phyloP scores from a whole-genome alignment of 92 coral and sea anemone species.

The Phenganax subtilis region DNA sequence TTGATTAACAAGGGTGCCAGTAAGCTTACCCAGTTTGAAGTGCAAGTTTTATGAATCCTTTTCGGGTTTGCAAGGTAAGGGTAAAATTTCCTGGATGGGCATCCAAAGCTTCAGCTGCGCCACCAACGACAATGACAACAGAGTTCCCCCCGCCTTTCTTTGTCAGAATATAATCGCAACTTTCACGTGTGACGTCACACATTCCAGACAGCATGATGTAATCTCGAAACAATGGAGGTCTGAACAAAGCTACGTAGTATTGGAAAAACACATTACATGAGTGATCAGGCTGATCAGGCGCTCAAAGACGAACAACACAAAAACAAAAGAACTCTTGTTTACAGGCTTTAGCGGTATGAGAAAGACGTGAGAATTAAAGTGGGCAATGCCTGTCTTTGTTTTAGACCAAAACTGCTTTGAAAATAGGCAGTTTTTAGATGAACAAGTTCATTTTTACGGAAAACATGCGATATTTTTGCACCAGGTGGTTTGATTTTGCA shows the following conservation, averaged over 20 bases:
- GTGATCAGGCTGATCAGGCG: too few relatives aligned
- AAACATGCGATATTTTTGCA: too few relatives aligned
- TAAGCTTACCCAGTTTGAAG: slow-evolving; percentile 78
- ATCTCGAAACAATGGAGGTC: slow-evolving; percentile 95
- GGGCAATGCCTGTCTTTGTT: too few relatives aligned
- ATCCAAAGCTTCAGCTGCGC: slow-evolving; percentile 93
- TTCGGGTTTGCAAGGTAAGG: slow-evolving; percentile 66
- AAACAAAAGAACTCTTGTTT: too few relatives aligned
- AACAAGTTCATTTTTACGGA: too few relatives aligned
- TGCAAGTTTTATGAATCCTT: slow-evolving; percentile 92
- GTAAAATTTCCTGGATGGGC: slow-evolving; percentile 89
- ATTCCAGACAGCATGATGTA: slow-evolving; percentile 93
- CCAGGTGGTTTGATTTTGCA: too few relatives aligned
- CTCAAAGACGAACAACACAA: too few relatives aligned
- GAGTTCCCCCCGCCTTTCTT: slow-evolving; percentile 91
- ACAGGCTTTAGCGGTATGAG: too few relatives aligned
- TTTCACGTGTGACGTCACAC: slow-evolving; percentile 90
- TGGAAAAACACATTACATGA: background rate
- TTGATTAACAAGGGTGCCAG: background rate
- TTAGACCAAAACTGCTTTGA: too few relatives aligned
- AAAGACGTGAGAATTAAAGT: too few relatives aligned
- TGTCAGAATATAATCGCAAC: slow-evolving; percentile 84
- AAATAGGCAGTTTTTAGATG: too few relatives aligned
- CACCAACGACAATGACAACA: slow-evolving; percentile 92
- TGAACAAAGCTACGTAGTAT: slow-evolving; percentile 62